phyloP scores from a whole-genome alignment of 1,140 invertebrate species.

The Thereuonema tuberculata region DNA sequence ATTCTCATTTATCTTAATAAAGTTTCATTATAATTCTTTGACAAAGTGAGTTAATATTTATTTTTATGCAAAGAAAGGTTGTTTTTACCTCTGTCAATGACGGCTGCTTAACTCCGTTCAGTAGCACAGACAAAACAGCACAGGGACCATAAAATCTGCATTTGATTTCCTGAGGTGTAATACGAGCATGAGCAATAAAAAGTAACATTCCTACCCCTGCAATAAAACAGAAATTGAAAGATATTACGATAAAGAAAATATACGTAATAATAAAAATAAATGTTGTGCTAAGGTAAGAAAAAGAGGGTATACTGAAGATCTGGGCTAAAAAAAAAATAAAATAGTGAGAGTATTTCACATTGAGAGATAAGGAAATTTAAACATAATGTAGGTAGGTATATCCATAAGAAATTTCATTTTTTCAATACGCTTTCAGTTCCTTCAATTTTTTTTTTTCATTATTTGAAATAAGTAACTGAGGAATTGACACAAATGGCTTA shows the following conservation, averaged over 20 bases:
- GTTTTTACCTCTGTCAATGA: background rate
- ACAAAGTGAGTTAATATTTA: background rate
- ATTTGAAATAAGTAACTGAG: no score
- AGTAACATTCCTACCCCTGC: constrained; percentile 1
- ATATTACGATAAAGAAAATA: background rate
- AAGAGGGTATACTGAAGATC: no score
- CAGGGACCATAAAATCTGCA: constrained; percentile 1
- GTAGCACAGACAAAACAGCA: background rate
- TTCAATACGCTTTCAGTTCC: no score
- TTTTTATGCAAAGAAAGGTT: no score
- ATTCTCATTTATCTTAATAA: background rate
- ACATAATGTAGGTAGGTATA: no score
- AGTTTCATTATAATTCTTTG: background rate
- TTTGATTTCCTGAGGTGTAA: constrained; percentile 2
- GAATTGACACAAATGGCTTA: no score
- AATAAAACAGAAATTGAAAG: background rate
- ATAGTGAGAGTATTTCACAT: no score
- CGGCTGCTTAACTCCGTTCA: constrained; percentile 2
- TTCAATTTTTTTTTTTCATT: no score
- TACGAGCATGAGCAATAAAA: constrained; percentile 7
- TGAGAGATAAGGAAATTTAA: no score
- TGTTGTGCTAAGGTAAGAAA: no score
- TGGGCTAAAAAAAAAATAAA: no score
- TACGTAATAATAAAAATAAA: background rate
- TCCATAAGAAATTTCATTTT: no score